phyloP scores from a whole-genome alignment of 2,888 invertebrate species.

The Drosophila subquinaria region DNA sequence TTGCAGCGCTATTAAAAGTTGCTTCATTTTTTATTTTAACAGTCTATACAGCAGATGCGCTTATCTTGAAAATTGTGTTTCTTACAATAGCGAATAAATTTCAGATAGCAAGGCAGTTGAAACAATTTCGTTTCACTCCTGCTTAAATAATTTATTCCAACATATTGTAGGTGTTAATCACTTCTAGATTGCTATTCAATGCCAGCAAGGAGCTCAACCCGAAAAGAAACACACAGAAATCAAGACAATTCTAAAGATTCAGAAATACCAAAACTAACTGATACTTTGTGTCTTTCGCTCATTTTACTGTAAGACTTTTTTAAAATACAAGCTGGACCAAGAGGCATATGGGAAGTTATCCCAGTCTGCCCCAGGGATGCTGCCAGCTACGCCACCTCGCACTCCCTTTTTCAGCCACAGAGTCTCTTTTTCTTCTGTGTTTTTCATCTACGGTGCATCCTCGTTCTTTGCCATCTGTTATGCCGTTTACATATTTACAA shows the following conservation, averaged over 20 bases:
- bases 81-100: background rate
- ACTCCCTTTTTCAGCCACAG: background rate
- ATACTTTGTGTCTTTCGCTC: too few species aligned
- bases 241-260: too few species aligned
- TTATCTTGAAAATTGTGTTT: background rate
- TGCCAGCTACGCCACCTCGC: background rate
- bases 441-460: conserved; percentile 4
- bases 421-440: background rate
- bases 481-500: conserved; percentile 78
- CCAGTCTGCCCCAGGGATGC: conserved; percentile 25
- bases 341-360: conserved; percentile 22
- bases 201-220: background rate
- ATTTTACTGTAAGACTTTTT: background rate
- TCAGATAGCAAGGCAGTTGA: background rate
- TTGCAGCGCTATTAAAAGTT: too few species aligned
- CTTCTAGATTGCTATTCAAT: background rate
- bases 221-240: background rate
- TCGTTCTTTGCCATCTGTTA: conserved; percentile 65
- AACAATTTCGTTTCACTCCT: too few species aligned
- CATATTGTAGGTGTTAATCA: background rate
- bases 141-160: too few species aligned
- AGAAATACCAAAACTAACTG: too few species aligned
- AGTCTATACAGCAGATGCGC: too few species aligned
- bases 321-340: conserved; percentile 35
- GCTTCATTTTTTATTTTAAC: too few species aligned